Conservation (phyloP, 2,888 invertebrate species). For the Poecilobothrus nobilitatus region DNA sequence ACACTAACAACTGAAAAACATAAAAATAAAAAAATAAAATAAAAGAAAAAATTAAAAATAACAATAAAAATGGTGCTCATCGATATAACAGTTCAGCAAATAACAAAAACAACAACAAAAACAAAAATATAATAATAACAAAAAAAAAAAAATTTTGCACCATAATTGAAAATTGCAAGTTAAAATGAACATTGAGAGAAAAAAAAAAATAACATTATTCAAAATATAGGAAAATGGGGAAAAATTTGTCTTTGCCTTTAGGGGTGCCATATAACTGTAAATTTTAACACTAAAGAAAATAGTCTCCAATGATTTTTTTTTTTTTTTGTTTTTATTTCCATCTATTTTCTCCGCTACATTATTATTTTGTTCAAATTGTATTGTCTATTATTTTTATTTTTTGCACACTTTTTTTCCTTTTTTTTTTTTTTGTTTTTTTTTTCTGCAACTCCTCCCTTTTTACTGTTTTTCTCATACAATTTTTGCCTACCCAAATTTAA, state of each 20-base stretch:
- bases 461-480: too few species aligned
- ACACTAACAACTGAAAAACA: background rate
- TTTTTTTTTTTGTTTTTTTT: too few species aligned
- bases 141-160: background rate
- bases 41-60: too few species aligned
- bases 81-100: background rate
- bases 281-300: conserved; percentile 1
- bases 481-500: too few species aligned
- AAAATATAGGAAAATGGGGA: background rate
- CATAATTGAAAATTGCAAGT: background rate
- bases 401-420: too few species aligned
- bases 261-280: conserved; percentile 3
- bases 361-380: too few species aligned
- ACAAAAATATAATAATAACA: too few species aligned
- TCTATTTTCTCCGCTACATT: too few species aligned
- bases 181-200: background rate
- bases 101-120: background rate
- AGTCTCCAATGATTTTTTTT: background rate
- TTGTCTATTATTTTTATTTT: too few species aligned
- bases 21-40: background rate
- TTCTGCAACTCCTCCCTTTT: too few species aligned
- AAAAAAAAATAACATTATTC: background rate
- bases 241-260: conserved; percentile 1
- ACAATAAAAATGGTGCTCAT: too few species aligned
- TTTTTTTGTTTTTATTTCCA: background rate